These are phyloP conservation scores for Pogonophryne albipinna DNA, from an alignment of 2,797 vertebrate genomes.

Conservation along the genomic window DNA sequence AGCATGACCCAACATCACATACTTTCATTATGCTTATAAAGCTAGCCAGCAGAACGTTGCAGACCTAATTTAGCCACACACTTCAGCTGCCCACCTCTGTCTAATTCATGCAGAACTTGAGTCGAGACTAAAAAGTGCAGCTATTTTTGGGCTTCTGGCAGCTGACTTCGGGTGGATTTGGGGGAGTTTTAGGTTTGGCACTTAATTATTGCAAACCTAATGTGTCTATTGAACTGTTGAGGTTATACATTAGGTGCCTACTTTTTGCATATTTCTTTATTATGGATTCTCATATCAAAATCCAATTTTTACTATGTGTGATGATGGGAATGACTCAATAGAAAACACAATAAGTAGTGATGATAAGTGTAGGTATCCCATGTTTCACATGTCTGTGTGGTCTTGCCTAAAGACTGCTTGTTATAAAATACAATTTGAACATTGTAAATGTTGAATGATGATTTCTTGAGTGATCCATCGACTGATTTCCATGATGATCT, in stretches of 20 bases:
- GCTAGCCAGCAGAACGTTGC: background rate
- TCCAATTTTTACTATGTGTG: background rate
- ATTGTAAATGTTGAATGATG: conserved; percentile 44
- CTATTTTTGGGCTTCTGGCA: conserved; percentile 65
- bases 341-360: background rate
- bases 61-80: background rate
- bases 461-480: conserved; percentile 80
- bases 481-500: conserved; percentile 73
- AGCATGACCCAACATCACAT: no score
- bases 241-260: background rate
- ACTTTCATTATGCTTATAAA: background rate
- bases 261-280: background rate
- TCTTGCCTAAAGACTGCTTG: background rate
- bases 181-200: conserved; percentile 10
- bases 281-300: background rate
- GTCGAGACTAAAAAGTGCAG: conserved; percentile 25
- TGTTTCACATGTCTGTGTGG: background rate
- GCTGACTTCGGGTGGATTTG: conserved; percentile 36
- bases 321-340: background rate
- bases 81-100: conserved; percentile 21
- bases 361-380: conserved; percentile 77
- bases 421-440: background rate
- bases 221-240: background rate
- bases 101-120: conserved; percentile 24
- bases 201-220: background rate